Evolutionary conservation across 92 coral and sea anemone genomes (phyloP), one percentile per base, ranked within the genome.

Genomic region (Metridium senile): DNA sequence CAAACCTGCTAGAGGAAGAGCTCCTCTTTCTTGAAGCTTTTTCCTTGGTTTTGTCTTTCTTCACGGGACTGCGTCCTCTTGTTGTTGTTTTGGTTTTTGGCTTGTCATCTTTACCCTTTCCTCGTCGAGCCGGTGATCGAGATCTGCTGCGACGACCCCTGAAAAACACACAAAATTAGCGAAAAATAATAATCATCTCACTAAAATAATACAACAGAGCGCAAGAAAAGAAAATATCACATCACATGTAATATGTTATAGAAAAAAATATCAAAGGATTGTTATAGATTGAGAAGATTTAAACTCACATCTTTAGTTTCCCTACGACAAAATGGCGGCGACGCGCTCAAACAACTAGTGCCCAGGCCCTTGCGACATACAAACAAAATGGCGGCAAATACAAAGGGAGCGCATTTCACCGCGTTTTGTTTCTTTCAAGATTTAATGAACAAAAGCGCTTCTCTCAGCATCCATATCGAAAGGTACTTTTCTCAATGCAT

Each of bases 51-150:
- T 96, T 94, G 66, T 78, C 89, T 34, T 88, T 81, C 22, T 81
- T 84, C 3, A 82, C 91, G 21, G 97, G 99, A 71, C 99, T 96
- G 29, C 99, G 97, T 8, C 98, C 99, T 39, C 99, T 86, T 31
- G 90, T 93, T 29, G 91, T 85, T 57, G 74, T 51, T 34, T 81
- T 82, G 43, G 87, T 84, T 34, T 93, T 86, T 35, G 39, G 74
- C 78, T 88, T 91, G 69, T 81, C 59, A 54, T 54, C 87, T 74
- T 93, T 93, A 56, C 84, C 91, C 63, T 90, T 93, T 31, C 89
- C 82, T 66, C 89, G 80, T 53, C 86, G 86, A 35, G 86, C 85
- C 30, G 99, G 97, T 33, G 98, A 92, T 33, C 90, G 87, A 64
- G 90, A 92, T 58, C 94, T 84, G 64, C 96, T 89, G 77, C 93